Evolutionary conservation across 2,888 invertebrate species (phyloP).

Genomic region (Cryptosula pallasiana): DNA sequence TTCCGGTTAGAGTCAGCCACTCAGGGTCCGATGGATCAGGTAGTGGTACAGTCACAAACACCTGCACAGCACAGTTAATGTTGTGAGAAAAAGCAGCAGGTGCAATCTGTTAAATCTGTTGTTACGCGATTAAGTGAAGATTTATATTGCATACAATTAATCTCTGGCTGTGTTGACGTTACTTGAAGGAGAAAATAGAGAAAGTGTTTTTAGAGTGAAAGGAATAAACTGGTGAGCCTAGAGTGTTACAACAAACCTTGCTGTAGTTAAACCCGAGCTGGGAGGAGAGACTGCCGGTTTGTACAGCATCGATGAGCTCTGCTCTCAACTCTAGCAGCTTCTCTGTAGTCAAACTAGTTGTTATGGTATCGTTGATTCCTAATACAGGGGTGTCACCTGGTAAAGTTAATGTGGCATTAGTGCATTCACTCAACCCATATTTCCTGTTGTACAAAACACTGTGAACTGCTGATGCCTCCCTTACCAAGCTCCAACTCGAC

Average conservation of each 20-base stretch:
- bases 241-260: not conserved
- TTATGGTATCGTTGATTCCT: not conserved
- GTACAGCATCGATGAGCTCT: not conserved
- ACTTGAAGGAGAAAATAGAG: no score
- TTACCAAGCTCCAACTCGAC: constrained; percentile 15
- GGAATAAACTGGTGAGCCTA: no score
- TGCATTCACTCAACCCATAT: not conserved
- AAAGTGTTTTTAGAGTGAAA: no score
- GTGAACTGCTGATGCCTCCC: no score
- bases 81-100: no score
- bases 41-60: constrained; percentile 14
- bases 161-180: no score
- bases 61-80: not conserved
- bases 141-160: no score
- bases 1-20: not conserved
- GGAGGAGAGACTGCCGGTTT: not conserved
- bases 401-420: not conserved
- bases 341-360: not conserved
- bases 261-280: not conserved
- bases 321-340: not conserved
- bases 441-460: no score
- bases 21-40: constrained; percentile 10
- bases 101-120: no score
- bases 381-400: not conserved
- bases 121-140: no score